These are phyloP conservation scores for Sitta europaea DNA, from an alignment of 2,113 vertebrate genomes.

Conservation along the genomic window DNA sequence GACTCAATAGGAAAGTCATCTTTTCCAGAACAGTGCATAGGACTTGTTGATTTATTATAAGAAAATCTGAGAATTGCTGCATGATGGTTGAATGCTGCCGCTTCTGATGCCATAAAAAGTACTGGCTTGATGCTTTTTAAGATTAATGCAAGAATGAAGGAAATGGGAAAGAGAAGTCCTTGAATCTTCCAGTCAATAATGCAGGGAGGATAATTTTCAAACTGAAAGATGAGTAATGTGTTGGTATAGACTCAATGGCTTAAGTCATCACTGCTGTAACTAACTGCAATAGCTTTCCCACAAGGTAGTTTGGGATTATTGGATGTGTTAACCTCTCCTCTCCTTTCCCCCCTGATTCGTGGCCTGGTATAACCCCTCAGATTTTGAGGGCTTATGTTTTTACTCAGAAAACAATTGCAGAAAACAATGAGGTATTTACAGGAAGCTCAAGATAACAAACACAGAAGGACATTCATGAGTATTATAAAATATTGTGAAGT, in stretches of 20 bases:
- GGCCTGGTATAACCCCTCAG: neutral
- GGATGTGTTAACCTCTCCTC: neutral
- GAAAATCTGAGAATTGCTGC: neutral
- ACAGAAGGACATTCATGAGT: neutral
- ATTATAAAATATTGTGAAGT: neutral
- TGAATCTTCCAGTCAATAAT: neutral
- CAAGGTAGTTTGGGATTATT: neutral
- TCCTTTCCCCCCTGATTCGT: rapidly evolving
- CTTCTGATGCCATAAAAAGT: neutral
- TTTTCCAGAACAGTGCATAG: slow-evolving; percentile 8
- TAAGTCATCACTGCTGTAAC: neutral
- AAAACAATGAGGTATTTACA: neutral
- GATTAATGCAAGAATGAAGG: neutral
- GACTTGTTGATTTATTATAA: neutral
- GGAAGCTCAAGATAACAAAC: neutral
- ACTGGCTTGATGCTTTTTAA: neutral
- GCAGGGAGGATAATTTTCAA: neutral
- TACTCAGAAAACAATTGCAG: neutral
- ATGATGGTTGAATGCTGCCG: neutral
- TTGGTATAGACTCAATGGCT: neutral
- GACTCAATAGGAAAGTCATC: neutral
- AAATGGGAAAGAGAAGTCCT: neutral
- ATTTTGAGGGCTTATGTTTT: neutral
- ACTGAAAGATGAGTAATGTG: neutral
- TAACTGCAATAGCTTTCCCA: neutral